A percentile compares a stretch with the other conserved stretches of the same genome.
phyloP scores from a whole-genome alignment of 2,113 vertebrate genomes.

The Phaethornis superciliosus region DNA sequence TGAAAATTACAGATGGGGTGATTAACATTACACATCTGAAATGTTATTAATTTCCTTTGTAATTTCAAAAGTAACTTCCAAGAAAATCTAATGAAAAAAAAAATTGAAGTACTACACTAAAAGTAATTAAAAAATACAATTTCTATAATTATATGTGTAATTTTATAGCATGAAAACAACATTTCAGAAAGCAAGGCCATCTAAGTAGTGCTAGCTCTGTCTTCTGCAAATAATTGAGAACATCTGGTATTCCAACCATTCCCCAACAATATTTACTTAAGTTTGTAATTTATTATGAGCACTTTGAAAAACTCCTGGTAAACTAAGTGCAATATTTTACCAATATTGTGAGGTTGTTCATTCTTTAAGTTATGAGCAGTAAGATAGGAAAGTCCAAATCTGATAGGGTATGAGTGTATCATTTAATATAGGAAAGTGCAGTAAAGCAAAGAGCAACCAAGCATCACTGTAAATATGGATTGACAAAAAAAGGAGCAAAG shows the following conservation, averaged over 20 bases:
- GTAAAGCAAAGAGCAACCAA: neutral
- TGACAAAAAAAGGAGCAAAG: neutral
- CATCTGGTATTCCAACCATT: neutral
- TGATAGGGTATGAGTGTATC: neutral
- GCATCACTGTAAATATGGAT: neutral
- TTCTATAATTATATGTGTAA: neutral
- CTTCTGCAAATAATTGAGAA: neutral
- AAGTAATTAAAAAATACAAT: neutral
- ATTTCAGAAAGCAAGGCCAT: neutral
- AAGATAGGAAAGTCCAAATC: neutral
- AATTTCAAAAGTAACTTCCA: neutral
- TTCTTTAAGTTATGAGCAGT: neutral
- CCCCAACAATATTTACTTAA: neutral
- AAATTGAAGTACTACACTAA: neutral
- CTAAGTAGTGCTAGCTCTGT: neutral
- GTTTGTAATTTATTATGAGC: neutral
- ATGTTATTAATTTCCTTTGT: neutral
- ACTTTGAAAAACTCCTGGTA: neutral
- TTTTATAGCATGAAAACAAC: neutral
- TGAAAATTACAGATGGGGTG: neutral
- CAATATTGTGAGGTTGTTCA: neutral
- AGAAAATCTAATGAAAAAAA: neutral
- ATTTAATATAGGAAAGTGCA: neutral
- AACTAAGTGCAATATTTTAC: neutral
- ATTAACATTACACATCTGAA: neutral